Base-by-base conservation (phyloP, 2,888 invertebrate species). In the Hemaris fuciformis region DNA sequence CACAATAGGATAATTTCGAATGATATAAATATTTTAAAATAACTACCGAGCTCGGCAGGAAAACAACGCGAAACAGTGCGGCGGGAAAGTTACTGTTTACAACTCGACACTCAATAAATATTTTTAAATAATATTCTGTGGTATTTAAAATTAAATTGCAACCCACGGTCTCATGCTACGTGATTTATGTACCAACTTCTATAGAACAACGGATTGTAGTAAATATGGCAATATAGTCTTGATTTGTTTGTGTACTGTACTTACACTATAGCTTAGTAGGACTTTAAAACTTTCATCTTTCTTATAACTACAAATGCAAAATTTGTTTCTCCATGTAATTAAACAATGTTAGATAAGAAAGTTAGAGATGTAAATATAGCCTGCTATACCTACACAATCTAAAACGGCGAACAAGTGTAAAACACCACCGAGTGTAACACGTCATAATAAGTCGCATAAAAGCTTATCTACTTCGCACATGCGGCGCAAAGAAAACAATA, bases 401-500 rank as follows among this genome's bases (percentile, higher is more conserved):
- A 48, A 25, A 48, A n/a, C 25, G 48, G n/a, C 48, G 48, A 48
- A 53, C 53, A 53, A 53, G 10, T 53, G 10, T 27, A 27, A 25
- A 25, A 53, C 53, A 42, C 25, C 25, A 27, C 10, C 25, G 15
- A 41, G 43, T 27, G 42, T 59, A 59, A 59, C 43, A 59, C 27
- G 27, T 59, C 27, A 42, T 42, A 38, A 58, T 42, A 58, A 59
- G 43, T 59, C 59, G 43, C 59, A 59, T 27, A 59, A 59, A 27
- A 25, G 53, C 53, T 53, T 53, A 53, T 53, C 53, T 53, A 53
- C 53, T 27, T 53, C 53, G 53, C 53, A 53, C 53, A 53, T 53
- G 20, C 18, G 18, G 31, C 27, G 18, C 53, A 53, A 53, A 53
- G 31, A 53, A 53, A 53, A 53, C 53, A 31, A 31, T 10, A 53